Evolutionary conservation across 2,113 vertebrate species (phyloP), one percentile per base, ranked within the genome.

Genomic region (Helogale parvula): DNA sequence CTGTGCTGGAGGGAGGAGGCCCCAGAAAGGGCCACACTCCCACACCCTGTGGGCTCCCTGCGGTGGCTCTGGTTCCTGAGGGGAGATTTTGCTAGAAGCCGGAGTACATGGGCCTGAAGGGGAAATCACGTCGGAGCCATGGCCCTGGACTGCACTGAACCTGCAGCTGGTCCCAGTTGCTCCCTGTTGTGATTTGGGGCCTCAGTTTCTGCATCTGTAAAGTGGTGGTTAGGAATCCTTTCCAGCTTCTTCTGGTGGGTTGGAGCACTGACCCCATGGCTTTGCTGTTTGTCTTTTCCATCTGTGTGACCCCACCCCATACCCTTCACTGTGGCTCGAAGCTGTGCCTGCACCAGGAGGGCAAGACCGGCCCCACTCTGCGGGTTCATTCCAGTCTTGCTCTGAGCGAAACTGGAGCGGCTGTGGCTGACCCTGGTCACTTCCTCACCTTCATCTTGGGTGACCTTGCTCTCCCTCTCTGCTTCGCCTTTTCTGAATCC

Each of bases 71-170:
- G 60, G 23, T 63, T 57, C 35, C 38, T 25, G 13, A 83, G 65
- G 29, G 23, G 5, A 47, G 82, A 54, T 54, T 79, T 79, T 35
- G 45, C 88, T 47, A 45, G 88, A 41, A 52, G 27, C 72, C 35
- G 1, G 35, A 47, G 33, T 19, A 31, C 6, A 8, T 0, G 14
- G 13, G 14, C 6, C 0, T 17, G 19, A 5, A 38, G n/a, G 41
- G 65, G 65, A 16, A 10, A 3, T 3, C 2, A 3, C 13, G 29
- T 47, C 1, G 15, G 63, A n/a, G 38, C 80, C 19, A 1, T 33
- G 35, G 90, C 5, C 60, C 72, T 0, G 7, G 68, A 45, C 57
- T 68, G 52, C 33, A 2, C 7, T 11, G 29, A 66, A 14, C 69
- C 33, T 19, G 17, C 31, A 5, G 6, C 50, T 7, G 8, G 13